Percentiles rank a stretch among this genome's conserved stretches.
Conservation (phyloP, 2,797 vertebrate species). For the Danio choprae region DNA sequence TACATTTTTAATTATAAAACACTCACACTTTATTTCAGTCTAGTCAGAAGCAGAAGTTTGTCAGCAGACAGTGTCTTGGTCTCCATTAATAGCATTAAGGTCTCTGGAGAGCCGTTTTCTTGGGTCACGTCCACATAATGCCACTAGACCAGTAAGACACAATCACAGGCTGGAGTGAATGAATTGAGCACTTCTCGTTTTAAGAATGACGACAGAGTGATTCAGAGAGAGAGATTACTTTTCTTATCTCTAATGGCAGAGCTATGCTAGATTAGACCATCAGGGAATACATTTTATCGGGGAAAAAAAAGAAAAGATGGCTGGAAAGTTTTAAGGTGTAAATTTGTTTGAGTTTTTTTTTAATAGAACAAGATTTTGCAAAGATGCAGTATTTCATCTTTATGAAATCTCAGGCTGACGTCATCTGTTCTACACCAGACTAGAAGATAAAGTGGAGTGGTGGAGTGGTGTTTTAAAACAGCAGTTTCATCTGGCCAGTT, state of each 20-base stretch:
- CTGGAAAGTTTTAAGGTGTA: constrained; percentile 15
- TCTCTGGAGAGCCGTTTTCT: constrained; percentile 62
- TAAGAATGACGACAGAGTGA: constrained; percentile 35
- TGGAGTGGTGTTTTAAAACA: background rate
- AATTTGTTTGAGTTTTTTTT: background rate
- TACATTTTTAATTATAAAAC: constrained; percentile 8
- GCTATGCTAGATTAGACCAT: constrained; percentile 24
- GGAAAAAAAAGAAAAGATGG: constrained; percentile 3
- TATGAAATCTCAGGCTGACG: background rate
- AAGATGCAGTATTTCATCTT: constrained; percentile 36
- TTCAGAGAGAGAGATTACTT: constrained; percentile 46
- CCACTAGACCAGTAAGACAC: constrained; percentile 15
- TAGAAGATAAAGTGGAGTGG: background rate
- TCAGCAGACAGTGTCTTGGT: constrained; percentile 44
- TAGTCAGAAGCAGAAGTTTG: constrained; percentile 26
- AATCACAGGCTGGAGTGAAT: constrained; percentile 19
- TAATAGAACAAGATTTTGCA: constrained; percentile 10
- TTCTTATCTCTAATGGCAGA: constrained; percentile 46
- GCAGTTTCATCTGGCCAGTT: background rate
- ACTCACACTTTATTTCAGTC: constrained; percentile 17
- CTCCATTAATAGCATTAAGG: constrained; percentile 67
- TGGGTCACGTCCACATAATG: constrained; percentile 44
- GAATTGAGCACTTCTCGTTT: constrained; percentile 4
- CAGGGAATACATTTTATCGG: constrained; percentile 26
- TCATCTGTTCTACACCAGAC: background rate